A percentile compares a stretch with the other conserved stretches of the same genome.
These are phyloP conservation scores for Steatocranus sp. DNA, from an alignment of 2,797 vertebrate genomes.

Conservation along the genomic window DNA sequence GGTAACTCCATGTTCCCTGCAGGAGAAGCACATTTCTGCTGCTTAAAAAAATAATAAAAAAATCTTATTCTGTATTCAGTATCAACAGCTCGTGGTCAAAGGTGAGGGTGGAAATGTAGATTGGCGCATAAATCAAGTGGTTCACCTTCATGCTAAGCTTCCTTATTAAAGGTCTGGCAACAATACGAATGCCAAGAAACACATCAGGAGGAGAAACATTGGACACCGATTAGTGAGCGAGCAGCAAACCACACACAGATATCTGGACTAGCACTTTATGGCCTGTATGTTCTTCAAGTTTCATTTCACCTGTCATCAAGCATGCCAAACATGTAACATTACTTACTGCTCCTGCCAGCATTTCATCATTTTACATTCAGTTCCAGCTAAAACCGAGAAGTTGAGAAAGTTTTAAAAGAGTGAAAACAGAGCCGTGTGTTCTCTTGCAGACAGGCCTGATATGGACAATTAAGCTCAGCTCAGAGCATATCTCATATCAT, in stretches of 20 bases:
- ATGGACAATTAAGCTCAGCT: neutral
- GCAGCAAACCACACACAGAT: neutral
- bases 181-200: neutral
- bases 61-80: neutral
- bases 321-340: neutral
- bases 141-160: neutral
- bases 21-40: neutral
- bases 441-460: neutral
- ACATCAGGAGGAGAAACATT: neutral
- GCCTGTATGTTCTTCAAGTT: neutral
- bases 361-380: neutral
- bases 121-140: neutral
- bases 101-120: neutral
- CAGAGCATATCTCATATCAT: neutral
- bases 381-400: neutral
- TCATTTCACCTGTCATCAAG: neutral
- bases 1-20: neutral
- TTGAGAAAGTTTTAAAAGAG: neutral
- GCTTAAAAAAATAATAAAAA: accelerated
- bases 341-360: neutral
- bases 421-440: neutral
- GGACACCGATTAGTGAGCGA: neutral
- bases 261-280: neutral
- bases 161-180: neutral
- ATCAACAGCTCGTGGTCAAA: neutral